These are phyloP conservation scores for Ochropleura plecta DNA, from an alignment of 2,888 invertebrate genomes.

Conservation along the genomic window DNA sequence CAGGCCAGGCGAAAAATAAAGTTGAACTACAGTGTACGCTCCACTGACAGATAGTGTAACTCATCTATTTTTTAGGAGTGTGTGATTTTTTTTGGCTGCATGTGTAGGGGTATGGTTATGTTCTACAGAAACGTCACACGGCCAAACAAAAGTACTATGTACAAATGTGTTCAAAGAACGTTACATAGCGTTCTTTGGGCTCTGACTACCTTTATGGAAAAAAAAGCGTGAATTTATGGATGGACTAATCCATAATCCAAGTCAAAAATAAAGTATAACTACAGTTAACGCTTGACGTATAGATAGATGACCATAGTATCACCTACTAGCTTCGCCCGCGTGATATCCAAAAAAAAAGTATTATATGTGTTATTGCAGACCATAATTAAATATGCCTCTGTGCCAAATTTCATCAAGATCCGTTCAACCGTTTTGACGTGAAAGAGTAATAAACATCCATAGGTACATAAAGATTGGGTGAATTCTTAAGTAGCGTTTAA, in stretches of 20 bases:
- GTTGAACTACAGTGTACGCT: conserved; percentile 72
- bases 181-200: too few relatives aligned
- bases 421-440: too few relatives aligned
- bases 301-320: conserved; percentile 13
- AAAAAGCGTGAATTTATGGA: conserved; percentile 55
- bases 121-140: not conserved
- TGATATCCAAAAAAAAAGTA: too few relatives aligned
- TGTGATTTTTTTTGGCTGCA: not conserved
- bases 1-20: conserved; percentile 83
- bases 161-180: too few relatives aligned
- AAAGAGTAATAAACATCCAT: too few relatives aligned
- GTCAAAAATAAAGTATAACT: conserved; percentile 83
- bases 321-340: too few relatives aligned
- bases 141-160: not conserved
- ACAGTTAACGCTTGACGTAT: conserved; percentile 63
- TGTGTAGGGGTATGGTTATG: not conserved
- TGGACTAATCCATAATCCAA: conserved; percentile 78
- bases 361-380: too few relatives aligned
- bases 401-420: too few relatives aligned
- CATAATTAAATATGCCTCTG: too few relatives aligned
- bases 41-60: conserved; percentile 45
- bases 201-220: not conserved
- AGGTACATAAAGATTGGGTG: not conserved
- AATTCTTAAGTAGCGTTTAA: not conserved
- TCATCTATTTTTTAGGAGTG: conserved; percentile 27